Percentiles rank a stretch among this genome's conserved stretches.
phyloP scores from a whole-genome alignment of 2,888 invertebrate genomes.

The Plagodis pulveraria region DNA sequence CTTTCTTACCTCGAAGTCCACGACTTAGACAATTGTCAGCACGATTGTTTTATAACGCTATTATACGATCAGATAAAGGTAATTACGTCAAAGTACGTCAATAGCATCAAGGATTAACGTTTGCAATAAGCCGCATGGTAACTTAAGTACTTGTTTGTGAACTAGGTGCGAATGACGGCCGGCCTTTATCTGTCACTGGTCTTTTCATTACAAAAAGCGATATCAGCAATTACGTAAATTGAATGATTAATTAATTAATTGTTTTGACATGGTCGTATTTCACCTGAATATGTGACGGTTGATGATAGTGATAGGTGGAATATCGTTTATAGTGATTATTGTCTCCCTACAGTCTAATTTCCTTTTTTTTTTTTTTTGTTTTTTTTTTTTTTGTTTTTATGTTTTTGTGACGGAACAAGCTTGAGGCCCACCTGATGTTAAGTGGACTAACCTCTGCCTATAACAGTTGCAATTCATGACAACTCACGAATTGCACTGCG shows the following conservation, averaged over 20 bases:
- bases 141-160: background rate
- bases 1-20: too few relatives aligned
- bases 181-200: slow-evolving; percentile 21
- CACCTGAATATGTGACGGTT: too few relatives aligned
- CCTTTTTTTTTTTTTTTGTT: too few relatives aligned
- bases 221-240: slow-evolving; percentile 2
- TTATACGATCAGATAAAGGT: slow-evolving; percentile 33
- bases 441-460: too few relatives aligned
- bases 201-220: slow-evolving; percentile 6
- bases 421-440: too few relatives aligned
- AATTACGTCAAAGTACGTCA: slow-evolving; percentile 35
- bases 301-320: too few relatives aligned
- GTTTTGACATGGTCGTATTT: background rate
- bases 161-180: slow-evolving; percentile 13
- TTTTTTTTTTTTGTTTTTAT: too few relatives aligned
- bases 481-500: too few relatives aligned
- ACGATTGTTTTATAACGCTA: slow-evolving; percentile 23
- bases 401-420: too few relatives aligned
- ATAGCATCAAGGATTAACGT: slow-evolving; percentile 27
- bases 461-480: too few relatives aligned
- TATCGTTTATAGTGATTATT: too few relatives aligned
- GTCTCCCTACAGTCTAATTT: too few relatives aligned
- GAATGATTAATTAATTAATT: background rate
- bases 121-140: slow-evolving; percentile 22
- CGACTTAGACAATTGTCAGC: background rate